Base-by-base conservation (phyloP, 1,140 invertebrate genomes). In the Mamestra configurata region DNA sequence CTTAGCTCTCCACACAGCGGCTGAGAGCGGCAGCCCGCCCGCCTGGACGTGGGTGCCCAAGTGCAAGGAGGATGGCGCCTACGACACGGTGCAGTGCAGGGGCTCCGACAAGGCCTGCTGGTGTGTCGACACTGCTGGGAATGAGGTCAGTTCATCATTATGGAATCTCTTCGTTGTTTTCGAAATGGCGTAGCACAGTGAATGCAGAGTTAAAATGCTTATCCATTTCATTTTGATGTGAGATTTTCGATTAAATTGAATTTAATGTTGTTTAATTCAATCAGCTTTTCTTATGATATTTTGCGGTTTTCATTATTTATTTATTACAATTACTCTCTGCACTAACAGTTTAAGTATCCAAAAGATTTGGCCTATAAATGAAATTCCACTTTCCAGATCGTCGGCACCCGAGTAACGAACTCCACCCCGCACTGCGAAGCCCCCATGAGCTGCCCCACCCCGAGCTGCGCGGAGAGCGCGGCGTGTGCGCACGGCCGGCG, bases 61-160 rank as follows among this genome's bases (percentile, higher is more conserved):
- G 40, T 99, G 98, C 92, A 96, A 97, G 77, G 91, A 95, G 0
- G 96, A 97, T 64, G 98, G 98, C 5, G 96, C 96, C 20, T 99
- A 97, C 92, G 96, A 97, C 70, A 91, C 96, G 2, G 96, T 98
- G 5, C 98, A 99, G 86, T 99, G 98, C 89, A 96, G 97, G 87
- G 96, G 96, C 0, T 96, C 96, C 6, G 96, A 96, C 37, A 97
- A 97, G 7, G 96, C 97, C 82, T 99, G 98, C 89, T 99, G 98
- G 98, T 99, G 98, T 93, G 98, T 98, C 0, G 98, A 99, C 84
- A 95, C 96, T 43, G 96, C 97, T 84, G 98, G 98, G 0, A 97
- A 97, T 57, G 98, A 98, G 92, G 93, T 97, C n/a, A 95, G 96
- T 5, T n/a, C n/a, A n/a, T n/a, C n/a, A n/a, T n/a, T n/a, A n/a